These are phyloP conservation scores for Taxidea taxus DNA, from an alignment of 2,113 vertebrate species.

Conservation along the genomic window DNA sequence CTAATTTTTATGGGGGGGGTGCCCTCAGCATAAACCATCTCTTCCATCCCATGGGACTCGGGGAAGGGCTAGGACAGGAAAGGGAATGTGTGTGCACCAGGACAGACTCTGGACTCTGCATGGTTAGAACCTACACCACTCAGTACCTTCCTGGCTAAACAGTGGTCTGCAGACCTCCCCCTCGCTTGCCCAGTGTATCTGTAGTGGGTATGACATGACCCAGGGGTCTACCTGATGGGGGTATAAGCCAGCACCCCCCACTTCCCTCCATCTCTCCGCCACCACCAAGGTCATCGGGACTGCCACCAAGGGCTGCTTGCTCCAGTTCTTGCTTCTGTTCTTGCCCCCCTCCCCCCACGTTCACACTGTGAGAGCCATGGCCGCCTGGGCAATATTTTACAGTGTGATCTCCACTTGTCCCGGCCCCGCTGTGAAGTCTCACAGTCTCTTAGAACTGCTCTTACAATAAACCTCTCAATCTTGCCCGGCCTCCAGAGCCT, in stretches of 20 bases:
- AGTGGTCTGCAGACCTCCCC: background rate
- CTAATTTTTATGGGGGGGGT: conserved; percentile 25
- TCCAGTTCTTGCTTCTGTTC: background rate
- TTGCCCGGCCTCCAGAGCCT: background rate
- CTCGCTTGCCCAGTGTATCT: accelerated
- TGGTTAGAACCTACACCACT: accelerated
- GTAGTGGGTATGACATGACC: background rate
- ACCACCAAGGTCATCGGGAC: background rate
- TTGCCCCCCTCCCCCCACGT: accelerated
- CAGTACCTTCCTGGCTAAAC: no score
- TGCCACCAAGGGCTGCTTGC: background rate
- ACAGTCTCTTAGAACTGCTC: background rate
- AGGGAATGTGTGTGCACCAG: accelerated
- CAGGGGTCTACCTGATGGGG: accelerated
- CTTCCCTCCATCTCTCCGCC: background rate
- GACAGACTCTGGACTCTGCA: background rate
- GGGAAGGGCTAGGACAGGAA: background rate
- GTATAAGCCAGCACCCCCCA: background rate
- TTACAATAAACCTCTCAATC: background rate
- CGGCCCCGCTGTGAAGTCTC: background rate
- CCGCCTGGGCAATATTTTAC: accelerated
- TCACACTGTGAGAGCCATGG: accelerated
- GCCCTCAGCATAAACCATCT: background rate
- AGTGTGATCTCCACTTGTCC: background rate
- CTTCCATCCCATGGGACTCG: background rate